phyloP scores from a whole-genome alignment of 2,888 invertebrate genomes.

The Orgyia antiqua region DNA sequence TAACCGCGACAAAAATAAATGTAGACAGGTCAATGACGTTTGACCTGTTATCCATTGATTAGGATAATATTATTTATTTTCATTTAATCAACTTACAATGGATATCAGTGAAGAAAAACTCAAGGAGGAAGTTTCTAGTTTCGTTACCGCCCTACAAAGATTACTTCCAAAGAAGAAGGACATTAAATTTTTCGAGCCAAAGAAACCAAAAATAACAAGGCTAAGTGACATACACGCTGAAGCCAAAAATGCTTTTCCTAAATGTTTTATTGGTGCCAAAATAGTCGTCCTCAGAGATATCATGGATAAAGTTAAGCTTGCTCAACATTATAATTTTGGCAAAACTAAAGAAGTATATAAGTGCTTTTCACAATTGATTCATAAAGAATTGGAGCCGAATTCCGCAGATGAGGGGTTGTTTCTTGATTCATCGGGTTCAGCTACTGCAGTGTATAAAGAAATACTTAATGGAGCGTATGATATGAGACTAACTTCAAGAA shows the following conservation, averaged over 20 bases:
- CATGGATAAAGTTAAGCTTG: constrained; percentile 56
- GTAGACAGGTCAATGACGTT: constrained; percentile 62
- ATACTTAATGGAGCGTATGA: constrained; percentile 45
- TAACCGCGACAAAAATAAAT: constrained; percentile 54
- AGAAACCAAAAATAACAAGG: constrained; percentile 38
- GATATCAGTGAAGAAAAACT: constrained; percentile 60
- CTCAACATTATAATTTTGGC: constrained; percentile 64
- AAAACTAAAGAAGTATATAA: constrained; percentile 54
- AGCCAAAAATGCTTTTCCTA: constrained; percentile 63
- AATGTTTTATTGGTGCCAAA: constrained; percentile 63
- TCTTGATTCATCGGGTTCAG: constrained; percentile 57
- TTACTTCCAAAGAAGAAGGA: constrained; percentile 63
- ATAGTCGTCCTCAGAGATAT: constrained; percentile 53
- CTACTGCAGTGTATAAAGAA: constrained; percentile 60
- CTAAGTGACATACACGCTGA: constrained; percentile 60
- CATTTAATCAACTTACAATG: constrained; percentile 51
- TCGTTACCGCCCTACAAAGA: constrained; percentile 53
- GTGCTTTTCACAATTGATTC: constrained; percentile 50
- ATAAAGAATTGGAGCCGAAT: constrained; percentile 60
- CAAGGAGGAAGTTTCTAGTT: constrained; percentile 59
- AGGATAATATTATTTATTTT: constrained; percentile 22
- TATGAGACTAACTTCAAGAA: constrained; percentile 57
- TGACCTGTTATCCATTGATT: constrained; percentile 49
- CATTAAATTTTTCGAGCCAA: constrained; percentile 36
- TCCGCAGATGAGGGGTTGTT: constrained; percentile 47